A percentile compares a stretch with the other conserved stretches of the same genome.
phyloP scores from a whole-genome alignment of 2,113 vertebrate genomes.

The Pica pica region DNA sequence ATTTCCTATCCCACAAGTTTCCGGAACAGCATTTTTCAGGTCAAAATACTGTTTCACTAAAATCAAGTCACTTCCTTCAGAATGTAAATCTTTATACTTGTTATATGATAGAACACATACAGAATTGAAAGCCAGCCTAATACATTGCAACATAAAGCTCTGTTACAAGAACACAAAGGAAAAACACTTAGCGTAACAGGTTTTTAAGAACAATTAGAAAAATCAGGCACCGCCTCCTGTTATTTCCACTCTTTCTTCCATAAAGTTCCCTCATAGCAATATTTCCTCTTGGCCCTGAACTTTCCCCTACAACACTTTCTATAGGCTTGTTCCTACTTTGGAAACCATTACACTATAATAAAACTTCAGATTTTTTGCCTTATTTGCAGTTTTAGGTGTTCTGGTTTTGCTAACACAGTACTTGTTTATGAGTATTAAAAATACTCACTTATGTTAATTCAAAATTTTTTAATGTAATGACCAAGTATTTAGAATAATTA shows the following conservation, averaged over 20 bases:
- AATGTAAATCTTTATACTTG: neutral
- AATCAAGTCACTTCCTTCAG: neutral
- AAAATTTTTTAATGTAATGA: neutral
- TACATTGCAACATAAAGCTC: neutral
- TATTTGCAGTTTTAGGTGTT: neutral
- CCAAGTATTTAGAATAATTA: neutral
- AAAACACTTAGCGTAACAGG: fast-evolving
- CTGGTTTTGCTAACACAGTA: neutral
- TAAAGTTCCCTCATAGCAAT: neutral
- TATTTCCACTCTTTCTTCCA: neutral
- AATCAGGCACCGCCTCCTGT: fast-evolving
- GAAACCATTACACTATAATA: neutral
- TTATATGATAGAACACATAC: neutral
- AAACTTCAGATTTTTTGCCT: neutral
- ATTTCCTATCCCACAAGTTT: constrained; percentile 41
- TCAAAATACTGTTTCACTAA: constrained; percentile 1
- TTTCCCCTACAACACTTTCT: neutral
- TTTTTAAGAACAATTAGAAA: neutral
- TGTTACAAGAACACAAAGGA: neutral
- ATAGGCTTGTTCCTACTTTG: neutral
- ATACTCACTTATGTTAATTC: neutral
- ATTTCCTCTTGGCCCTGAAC: neutral
- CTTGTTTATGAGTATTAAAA: neutral
- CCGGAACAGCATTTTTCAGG: neutral
- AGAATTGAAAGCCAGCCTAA: neutral